Evolutionary conservation across 1,140 invertebrate species (phyloP).

Genomic region (Hylaeus anthracinus): DNA sequence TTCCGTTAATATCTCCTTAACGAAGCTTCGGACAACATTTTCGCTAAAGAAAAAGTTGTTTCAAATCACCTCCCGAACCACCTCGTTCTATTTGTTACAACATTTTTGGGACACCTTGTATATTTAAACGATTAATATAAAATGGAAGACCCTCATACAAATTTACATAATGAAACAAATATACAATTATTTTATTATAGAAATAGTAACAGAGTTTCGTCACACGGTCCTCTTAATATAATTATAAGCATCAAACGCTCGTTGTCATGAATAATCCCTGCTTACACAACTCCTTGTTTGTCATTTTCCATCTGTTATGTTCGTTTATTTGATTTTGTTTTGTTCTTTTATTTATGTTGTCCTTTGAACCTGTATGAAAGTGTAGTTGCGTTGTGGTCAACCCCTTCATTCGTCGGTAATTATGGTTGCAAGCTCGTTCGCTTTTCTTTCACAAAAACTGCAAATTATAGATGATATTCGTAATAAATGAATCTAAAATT

Average conservation of each 20-base stretch:
- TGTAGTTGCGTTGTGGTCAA: constrained; percentile 1
- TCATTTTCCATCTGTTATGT: neutral
- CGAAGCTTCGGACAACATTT: too few species aligned
- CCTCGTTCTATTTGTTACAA: too few species aligned
- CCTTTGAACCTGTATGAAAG: neutral
- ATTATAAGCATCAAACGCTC: constrained; percentile 6
- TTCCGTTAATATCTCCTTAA: too few species aligned
- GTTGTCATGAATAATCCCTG: neutral
- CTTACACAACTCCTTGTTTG: neutral
- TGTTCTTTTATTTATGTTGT: neutral
- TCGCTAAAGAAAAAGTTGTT: too few species aligned
- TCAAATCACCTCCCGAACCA: too few species aligned
- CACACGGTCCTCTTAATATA: neutral
- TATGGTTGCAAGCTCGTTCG: neutral
- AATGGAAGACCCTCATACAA: too few species aligned
- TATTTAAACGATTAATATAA: too few species aligned
- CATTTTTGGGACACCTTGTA: too few species aligned
- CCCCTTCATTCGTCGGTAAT: neutral
- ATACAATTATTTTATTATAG: neutral
- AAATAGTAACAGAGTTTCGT: constrained; percentile 5
- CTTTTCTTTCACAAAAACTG: too few species aligned
- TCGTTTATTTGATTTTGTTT: constrained; percentile 3
- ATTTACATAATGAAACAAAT: too few species aligned
- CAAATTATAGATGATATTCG: too few species aligned
- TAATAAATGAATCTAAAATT: too few species aligned